These are phyloP conservation scores for Sarotherodon lohbergeri DNA, from an alignment of 2,113 vertebrate species.

Conservation along the genomic window DNA sequence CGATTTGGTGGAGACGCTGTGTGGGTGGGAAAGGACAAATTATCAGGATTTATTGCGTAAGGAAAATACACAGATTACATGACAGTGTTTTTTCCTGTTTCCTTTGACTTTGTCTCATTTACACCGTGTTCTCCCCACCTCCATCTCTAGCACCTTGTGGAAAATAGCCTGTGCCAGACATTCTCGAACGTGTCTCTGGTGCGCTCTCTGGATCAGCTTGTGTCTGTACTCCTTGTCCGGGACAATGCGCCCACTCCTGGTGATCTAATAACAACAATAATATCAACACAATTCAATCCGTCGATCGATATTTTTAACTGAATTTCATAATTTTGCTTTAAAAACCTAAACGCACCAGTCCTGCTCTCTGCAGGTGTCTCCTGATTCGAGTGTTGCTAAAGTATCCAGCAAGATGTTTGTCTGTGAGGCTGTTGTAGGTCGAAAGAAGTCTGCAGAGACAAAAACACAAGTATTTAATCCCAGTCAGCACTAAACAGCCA, in stretches of 20 bases:
- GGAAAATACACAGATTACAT: neutral
- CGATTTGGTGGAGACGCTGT: slow-evolving; percentile 79
- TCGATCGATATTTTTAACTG: neutral
- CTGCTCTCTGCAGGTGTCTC: slow-evolving; percentile 84
- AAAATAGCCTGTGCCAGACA: slow-evolving; percentile 84
- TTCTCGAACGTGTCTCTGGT: slow-evolving; percentile 77
- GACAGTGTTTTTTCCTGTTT: neutral
- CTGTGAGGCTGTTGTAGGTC: slow-evolving; percentile 90
- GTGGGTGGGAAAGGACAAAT: neutral
- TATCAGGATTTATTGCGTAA: neutral
- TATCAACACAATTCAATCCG: neutral
- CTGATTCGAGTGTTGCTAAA: slow-evolving; percentile 87
- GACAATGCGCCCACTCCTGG: slow-evolving; percentile 86
- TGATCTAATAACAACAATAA: slow-evolving; percentile 72
- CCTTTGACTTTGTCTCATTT: neutral
- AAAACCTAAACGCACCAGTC: slow-evolving; percentile 77
- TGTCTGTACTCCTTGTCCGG: slow-evolving; percentile 86
- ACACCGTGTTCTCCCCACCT: slow-evolving; percentile 68
- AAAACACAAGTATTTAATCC: neutral
- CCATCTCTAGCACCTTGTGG: slow-evolving; percentile 85
- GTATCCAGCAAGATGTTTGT: slow-evolving; percentile 88
- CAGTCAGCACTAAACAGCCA: neutral
- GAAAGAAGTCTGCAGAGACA: slow-evolving; percentile 74
- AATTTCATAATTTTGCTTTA: neutral
- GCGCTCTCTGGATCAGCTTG: slow-evolving; percentile 78